Base-by-base conservation (phyloP, 1,140 invertebrate genomes). In the Oedothorax gibbosus region DNA sequence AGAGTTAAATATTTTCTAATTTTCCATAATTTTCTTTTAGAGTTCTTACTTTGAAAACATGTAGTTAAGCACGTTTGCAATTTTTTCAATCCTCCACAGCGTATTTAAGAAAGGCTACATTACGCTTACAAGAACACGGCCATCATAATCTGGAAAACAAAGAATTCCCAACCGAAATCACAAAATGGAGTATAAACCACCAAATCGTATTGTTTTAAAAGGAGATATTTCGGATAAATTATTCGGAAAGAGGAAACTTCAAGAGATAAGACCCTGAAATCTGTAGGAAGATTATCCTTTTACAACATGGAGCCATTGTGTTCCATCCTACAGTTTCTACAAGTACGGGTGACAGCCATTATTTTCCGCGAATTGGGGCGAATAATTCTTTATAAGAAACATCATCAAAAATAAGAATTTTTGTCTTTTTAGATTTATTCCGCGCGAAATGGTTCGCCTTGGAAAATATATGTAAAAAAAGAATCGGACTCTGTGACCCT, bases 351-450 rank as follows among this genome's bases (percentile, higher is more conserved):
- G 62, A 54, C 21, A 20, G 12, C 53, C 54, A 50, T 81, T 71
- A 81, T 54, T 53, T 79, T 79, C 62, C 18, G 15, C 8, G 78
- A 81, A 81, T 81, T 81, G 78, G 78, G 78, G 78, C 78, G 60
- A 81, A 71, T 81, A 81, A 81, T 81, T n/a, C n/a, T n/a, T 71
- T 81, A 66, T 20, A 35, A 50, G 51, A 79, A 81, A 81, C 62
- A 81, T 71, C 66, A 50, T 35, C 21, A 49, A 60, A 71, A 69
- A 50, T n/a, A 71, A 49, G 56, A 66, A 79, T 21, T 54, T 79
- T 79, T 79, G 69, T 49, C 18, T 51, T 60, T 53, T 71, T 20
- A 65, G 60, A 68, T 68, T 64, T 68, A 21, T 64, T 56, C 51
- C 18, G 60, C 57, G 60, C 57, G 57, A 62, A 77, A 81, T 57